phyloP scores from a whole-genome alignment of 2,797 vertebrate species.

The Oreortyx pictus region DNA sequence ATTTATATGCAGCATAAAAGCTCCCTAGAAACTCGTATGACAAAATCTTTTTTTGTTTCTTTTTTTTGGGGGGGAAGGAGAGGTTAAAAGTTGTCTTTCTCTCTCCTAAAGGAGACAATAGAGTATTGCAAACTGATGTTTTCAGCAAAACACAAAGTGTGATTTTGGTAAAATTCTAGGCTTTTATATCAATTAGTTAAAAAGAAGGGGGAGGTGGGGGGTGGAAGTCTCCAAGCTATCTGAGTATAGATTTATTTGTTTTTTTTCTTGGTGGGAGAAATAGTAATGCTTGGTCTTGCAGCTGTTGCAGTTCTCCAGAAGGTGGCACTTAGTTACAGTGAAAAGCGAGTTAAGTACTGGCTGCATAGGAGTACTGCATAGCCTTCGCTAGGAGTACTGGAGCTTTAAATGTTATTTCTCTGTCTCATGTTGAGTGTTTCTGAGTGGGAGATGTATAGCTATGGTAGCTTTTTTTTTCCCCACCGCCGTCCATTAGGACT shows the following conservation, averaged over 20 bases:
- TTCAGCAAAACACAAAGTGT: not conserved
- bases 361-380: not conserved
- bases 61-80: no score
- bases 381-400: not conserved
- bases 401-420: not conserved
- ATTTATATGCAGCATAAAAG: not conserved
- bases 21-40: not conserved
- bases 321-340: slow-evolving; percentile 5
- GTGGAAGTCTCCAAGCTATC: not conserved
- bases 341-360: fast-evolving
- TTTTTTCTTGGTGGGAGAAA: not conserved
- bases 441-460: not conserved
- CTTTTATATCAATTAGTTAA: not conserved
- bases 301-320: not conserved
- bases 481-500: not conserved
- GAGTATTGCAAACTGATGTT: not conserved
- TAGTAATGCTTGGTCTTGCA: not conserved
- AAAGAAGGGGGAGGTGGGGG: not conserved
- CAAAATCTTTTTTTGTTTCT: not conserved
- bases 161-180: not conserved
- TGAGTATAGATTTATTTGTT: not conserved
- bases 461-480: not conserved
- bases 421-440: not conserved
- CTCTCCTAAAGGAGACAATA: not conserved
- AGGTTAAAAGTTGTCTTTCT: not conserved